Evolutionary conservation across 2,888 invertebrate species (phyloP), one percentile per base, ranked within the genome.

Genomic region (Ectobius pallidus): DNA sequence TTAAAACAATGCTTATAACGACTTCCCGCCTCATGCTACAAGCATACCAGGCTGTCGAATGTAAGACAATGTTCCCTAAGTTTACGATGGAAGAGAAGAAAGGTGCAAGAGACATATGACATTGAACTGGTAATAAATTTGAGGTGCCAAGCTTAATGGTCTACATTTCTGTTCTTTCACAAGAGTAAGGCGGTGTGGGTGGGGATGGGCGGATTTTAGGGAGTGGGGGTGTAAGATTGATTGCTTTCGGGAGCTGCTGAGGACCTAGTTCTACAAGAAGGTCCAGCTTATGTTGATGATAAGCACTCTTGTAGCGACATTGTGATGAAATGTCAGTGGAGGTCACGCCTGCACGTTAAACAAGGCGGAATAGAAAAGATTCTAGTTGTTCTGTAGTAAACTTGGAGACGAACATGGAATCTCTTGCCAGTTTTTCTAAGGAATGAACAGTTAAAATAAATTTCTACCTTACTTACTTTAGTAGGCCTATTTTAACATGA

Each of bases 1-100:
- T 58, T 30, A 30, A 58, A 58, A 58, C 58, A 58, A 32, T 58
- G 58, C 30, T 58, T 58, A 30, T 58, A 58, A 58, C 30, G 58
- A 58, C 27, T 27, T 4, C 14, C 9, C 25, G 52, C 25, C 14
- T 52, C 6, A 25, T 11, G 20, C 22, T 3, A 30, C 32, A 30
- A 9, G 25, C 16, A 30, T 30, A n/a, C 32, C 58, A 18, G 27
- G 27, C 22, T 58, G 58, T 58, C 32, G 58, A 58, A 32, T 25
- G 55, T 27, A 25, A 55, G 25, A 55, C 55, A 55, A 25, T 25
- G 58, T 58, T 58, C 58, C 58, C 2, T 58, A 7, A 14, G 30
- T 58, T 32, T 58, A 58, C 58, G n/a, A 58, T 9, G 7, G 52
- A 14, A 25, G 25, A 25, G 25, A 25, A 25, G 25, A 25, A 58